Percentiles rank a stretch among this genome's conserved stretches.
phyloP scores from a whole-genome alignment of 2,797 vertebrate genomes.

The Pelodytes ibericus region DNA sequence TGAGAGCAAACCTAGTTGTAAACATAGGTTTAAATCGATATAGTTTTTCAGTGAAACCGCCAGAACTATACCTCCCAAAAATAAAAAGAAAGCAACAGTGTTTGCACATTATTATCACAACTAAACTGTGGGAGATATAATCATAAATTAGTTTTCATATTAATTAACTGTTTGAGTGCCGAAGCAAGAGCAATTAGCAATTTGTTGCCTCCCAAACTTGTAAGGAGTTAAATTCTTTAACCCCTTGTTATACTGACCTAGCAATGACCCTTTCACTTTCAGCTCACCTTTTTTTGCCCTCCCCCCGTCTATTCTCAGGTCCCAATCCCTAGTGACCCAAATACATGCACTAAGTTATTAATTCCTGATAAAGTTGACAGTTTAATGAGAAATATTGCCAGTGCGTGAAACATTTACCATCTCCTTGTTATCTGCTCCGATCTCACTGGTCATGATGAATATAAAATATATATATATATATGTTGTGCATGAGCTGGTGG shows the following conservation, averaged over 20 bases:
- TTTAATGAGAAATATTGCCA: constrained; percentile 6
- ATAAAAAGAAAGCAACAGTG: too few species aligned
- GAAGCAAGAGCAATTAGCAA: too few species aligned
- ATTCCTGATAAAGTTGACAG: constrained; percentile 1
- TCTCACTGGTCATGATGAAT: background rate
- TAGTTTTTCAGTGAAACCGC: too few species aligned
- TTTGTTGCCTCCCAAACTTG: background rate
- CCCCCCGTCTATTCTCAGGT: background rate
- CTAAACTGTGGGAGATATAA: too few species aligned
- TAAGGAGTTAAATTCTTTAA: background rate
- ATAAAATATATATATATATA: background rate
- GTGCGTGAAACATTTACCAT: constrained; percentile 9
- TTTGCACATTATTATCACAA: too few species aligned
- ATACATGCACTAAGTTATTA: background rate
- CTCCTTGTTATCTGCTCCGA: background rate
- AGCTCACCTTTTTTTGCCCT: background rate
- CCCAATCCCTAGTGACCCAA: background rate
- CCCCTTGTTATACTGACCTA: background rate
- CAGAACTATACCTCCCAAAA: too few species aligned
- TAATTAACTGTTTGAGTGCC: too few species aligned
- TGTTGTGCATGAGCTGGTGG: background rate
- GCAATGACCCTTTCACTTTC: background rate
- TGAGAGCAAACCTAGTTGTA: too few species aligned
- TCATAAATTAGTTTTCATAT: too few species aligned
- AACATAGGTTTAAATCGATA: too few species aligned